A percentile compares a stretch with the other conserved stretches of the same genome.
Conservation (phyloP, 2,113 vertebrate genomes). For the Plecotus auritus region DNA sequence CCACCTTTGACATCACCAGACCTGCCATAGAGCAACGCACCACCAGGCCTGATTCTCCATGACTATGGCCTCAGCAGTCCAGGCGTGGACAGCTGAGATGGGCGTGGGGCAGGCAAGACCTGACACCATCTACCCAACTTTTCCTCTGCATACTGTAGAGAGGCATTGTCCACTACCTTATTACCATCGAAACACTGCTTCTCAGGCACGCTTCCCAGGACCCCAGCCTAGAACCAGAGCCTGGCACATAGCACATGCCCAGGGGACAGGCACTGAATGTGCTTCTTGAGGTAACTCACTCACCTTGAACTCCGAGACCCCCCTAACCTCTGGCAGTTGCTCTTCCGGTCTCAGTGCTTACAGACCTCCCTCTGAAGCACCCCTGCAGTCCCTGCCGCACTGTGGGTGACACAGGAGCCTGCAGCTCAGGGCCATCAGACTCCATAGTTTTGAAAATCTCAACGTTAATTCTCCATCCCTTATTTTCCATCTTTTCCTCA, state of each 20-base stretch:
- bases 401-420: background rate
- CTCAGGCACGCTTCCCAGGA: background rate
- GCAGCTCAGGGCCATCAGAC: background rate
- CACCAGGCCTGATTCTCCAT: background rate
- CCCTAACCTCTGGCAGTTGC: background rate
- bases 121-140: background rate
- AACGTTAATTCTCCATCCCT: background rate
- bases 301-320: background rate
- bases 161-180: background rate
- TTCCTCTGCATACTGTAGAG: background rate
- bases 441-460: background rate
- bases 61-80: background rate
- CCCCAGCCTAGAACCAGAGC: background rate
- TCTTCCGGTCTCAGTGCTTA: background rate
- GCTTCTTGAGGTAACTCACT: background rate
- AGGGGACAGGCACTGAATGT: background rate
- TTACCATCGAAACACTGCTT: background rate
- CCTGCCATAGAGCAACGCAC: background rate
- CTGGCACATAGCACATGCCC: background rate
- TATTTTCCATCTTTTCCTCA: background rate
- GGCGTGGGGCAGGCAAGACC: background rate
- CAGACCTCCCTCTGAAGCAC: background rate
- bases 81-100: background rate
- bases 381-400: background rate
- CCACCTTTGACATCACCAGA: background rate